phyloP scores from a whole-genome alignment of 2,113 vertebrate genomes.

The Alethe diademata region DNA sequence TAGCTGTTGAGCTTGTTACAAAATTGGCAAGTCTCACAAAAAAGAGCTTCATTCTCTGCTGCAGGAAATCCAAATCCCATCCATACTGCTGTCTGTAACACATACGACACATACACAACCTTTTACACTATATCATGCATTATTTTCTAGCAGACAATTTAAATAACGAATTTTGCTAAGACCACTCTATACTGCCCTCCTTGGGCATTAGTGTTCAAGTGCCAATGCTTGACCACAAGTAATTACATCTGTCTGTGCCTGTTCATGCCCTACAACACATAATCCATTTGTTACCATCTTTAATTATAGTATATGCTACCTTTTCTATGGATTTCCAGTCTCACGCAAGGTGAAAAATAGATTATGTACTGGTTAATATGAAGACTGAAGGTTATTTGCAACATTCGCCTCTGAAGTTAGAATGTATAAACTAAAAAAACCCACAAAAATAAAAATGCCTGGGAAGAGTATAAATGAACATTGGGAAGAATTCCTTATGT shows the following conservation, averaged over 20 bases:
- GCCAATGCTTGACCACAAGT: background rate
- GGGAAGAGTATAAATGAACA: background rate
- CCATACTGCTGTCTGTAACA: background rate
- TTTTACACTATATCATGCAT: background rate
- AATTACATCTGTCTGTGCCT: background rate
- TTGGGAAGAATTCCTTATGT: background rate
- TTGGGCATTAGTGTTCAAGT: background rate
- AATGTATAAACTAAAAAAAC: background rate
- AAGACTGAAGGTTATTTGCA: fast-evolving
- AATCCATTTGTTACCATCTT: background rate
- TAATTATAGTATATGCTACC: background rate
- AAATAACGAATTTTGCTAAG: background rate
- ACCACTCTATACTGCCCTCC: background rate
- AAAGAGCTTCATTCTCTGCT: background rate
- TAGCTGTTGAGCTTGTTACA: background rate
- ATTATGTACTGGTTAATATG: background rate
- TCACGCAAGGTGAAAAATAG: background rate
- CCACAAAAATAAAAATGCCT: background rate
- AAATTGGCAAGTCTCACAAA: background rate
- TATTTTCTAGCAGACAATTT: background rate
- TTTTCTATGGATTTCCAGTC: background rate
- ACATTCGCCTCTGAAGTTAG: background rate
- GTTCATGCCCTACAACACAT: background rate
- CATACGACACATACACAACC: background rate
- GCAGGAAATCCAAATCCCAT: background rate